Evolutionary conservation across 2,113 vertebrate genomes (phyloP), one percentile per base, ranked within the genome.

Genomic region (Mesembrinibis cayennensis): DNA sequence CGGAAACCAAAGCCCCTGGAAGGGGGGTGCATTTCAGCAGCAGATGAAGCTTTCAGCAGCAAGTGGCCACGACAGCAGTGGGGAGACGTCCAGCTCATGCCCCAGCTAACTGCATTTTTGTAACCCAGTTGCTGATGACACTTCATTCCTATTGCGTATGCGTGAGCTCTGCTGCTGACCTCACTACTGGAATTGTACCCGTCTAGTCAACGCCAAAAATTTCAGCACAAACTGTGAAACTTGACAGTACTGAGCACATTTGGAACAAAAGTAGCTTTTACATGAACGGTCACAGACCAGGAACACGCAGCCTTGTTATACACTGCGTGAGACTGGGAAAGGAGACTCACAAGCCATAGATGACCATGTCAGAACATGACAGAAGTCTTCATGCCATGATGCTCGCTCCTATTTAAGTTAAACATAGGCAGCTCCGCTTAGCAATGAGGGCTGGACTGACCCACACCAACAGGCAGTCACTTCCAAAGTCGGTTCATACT

Each of bases 181-280:
- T 95, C 93, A 91, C 81, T 47, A 65, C 83, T 93, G 93, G 89
- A 91, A 81, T 45, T 42, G 77, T 79, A 96, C 42, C 34, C 58
- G 1, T 30, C 45, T 55, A n/a, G 6, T 16, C 73, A 65, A 61
- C 0, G 73, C 89, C 95, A 97, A 91, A 91, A 92, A 61, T 45
- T 92, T 65, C 87, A 87, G 83, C 70, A 72, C 83, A 76, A 87
- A 92, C 78, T 67, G 32, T 82, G 89, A 71, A 87, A 92, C 65
- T 74, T 76, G 58, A 91, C 83, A 72, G 66, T 61, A 63, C 38
- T 3, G 17, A 94, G 36, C 52, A 66, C 38, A 69, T 38, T 82
- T 32, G 77, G 73, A 94, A 82, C 49, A 94, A 65, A 88, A 80
- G 25, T 3, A 65, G 69, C 73, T 92, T 90, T 61, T 66, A 73